These are phyloP conservation scores for Ips nitidus DNA, from an alignment of 1,140 invertebrate species.

Conservation along the genomic window DNA sequence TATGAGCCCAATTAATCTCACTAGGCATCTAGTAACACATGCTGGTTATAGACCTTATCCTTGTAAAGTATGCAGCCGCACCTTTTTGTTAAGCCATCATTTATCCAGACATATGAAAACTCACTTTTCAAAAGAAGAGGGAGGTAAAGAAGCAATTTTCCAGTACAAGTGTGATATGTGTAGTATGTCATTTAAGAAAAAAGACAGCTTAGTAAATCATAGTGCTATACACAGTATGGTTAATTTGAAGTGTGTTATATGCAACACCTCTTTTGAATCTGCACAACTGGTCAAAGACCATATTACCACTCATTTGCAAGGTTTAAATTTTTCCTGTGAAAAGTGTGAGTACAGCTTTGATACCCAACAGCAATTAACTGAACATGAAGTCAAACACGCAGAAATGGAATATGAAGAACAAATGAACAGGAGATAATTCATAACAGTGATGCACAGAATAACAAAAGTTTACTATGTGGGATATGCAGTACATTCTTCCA, in stretches of 20 bases:
- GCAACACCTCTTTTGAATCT: conserved; percentile 60
- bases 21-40: conserved; percentile 67
- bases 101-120: conserved; percentile 67
- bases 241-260: conserved; percentile 63
- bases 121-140: conserved; percentile 48
- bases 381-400: conserved; percentile 51
- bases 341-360: conserved; percentile 52
- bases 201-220: conserved; percentile 64
- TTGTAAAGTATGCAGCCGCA: conserved; percentile 69
- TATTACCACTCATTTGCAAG: conserved; percentile 62
- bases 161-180: conserved; percentile 55
- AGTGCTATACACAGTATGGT: conserved; percentile 63
- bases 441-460: too few species aligned
- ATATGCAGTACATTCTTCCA: too few species aligned
- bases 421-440: conserved; percentile 41
- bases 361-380: conserved; percentile 48
- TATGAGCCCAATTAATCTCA: conserved; percentile 64
- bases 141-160: conserved; percentile 41
- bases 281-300: conserved; percentile 57
- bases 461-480: too few species aligned
- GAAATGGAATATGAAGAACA: conserved; percentile 52
- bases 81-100: conserved; percentile 72
- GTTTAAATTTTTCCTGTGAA: conserved; percentile 48
- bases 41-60: conserved; percentile 69
- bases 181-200: conserved; percentile 51